Base-by-base conservation (phyloP, 2,888 invertebrate species). In the Drosophila vallismaia region DNA sequence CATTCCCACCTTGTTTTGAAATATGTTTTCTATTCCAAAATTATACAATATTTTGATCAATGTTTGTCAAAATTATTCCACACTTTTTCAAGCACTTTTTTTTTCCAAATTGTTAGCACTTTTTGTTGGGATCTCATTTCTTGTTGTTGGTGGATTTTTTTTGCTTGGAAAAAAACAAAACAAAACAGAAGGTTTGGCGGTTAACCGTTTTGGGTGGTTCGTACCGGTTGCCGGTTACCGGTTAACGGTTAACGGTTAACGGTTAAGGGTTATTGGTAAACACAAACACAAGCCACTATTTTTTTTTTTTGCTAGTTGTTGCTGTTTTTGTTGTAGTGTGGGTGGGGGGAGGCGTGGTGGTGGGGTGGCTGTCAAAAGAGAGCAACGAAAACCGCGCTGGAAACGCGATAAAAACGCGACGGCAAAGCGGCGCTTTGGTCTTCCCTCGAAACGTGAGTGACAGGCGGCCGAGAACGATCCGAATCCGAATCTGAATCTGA, bases 401-500 rank as follows among this genome's bases (percentile, higher is more conserved):
- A 36, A 36, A 36, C 36, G 36, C 36, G 36, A 36, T 36, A 36
- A 36, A 36, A 36, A 36, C 36, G 36, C 26, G 36, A 31, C 26
- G 50, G 36, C 26, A 40, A 40, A 38, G 33, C 51, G 24, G 45
- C 36, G 36, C 36, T 36, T 36, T 36, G 1, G n/a, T 36, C n/a
- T 10, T 4, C 10, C n/a, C 36, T 36, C 36, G 10, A 36, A 36
- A 36, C 36, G 24, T 28, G 44, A 44, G 44, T 69, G 60, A 62
- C 60, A 62, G 60, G 75, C 77, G 64, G 67, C 77, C 44, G 71
- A 75, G 40, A 42, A 42, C 40, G 40, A 75, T 63, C 72, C 67
- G 75, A 75, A 33, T 77, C 85, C 75, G 75, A 76, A 77, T 44
- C 44, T 24, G 71, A 75, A 75, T 63, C 72, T 24, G 71, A 75